Evolutionary conservation across 2,113 vertebrate species (phyloP).

Genomic region (Ibidorhyncha struthersii): DNA sequence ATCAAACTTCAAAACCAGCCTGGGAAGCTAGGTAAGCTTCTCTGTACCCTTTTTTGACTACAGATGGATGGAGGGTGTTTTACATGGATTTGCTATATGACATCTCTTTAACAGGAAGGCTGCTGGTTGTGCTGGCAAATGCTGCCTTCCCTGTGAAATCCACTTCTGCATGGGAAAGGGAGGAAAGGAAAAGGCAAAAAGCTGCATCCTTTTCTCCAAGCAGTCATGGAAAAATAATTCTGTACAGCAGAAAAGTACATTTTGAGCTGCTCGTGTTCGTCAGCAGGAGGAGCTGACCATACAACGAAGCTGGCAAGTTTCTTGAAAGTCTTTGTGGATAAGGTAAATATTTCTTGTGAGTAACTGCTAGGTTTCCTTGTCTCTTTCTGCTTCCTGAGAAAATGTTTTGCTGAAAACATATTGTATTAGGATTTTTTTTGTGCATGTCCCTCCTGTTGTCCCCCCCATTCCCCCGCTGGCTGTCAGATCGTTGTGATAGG

Average conservation of each 20-base stretch:
- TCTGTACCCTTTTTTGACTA: not conserved
- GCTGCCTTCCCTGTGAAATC: not conserved
- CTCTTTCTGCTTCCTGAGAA: constrained; percentile 27
- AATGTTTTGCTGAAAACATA: not conserved
- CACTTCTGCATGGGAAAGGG: not conserved
- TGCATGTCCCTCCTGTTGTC: not conserved
- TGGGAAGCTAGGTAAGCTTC: not conserved
- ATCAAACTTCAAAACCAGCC: not conserved
- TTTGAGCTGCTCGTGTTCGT: not conserved
- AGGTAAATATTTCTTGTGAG: not conserved
- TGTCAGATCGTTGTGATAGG: not conserved
- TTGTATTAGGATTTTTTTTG: not conserved
- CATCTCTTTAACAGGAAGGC: not conserved
- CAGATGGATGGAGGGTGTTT: not conserved
- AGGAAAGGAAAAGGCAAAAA: not conserved
- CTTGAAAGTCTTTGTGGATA: not conserved
- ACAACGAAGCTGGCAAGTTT: not conserved
- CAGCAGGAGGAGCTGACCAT: not conserved
- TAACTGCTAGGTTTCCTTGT: not conserved
- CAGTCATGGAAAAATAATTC: not conserved
- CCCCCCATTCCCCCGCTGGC: accelerated
- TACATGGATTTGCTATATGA: not conserved
- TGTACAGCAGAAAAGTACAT: not conserved
- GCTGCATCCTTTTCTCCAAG: not conserved
- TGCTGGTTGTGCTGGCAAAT: not conserved